These are phyloP conservation scores for Hormaphis cornu DNA, from an alignment of 1,140 invertebrate species.

Conservation along the genomic window DNA sequence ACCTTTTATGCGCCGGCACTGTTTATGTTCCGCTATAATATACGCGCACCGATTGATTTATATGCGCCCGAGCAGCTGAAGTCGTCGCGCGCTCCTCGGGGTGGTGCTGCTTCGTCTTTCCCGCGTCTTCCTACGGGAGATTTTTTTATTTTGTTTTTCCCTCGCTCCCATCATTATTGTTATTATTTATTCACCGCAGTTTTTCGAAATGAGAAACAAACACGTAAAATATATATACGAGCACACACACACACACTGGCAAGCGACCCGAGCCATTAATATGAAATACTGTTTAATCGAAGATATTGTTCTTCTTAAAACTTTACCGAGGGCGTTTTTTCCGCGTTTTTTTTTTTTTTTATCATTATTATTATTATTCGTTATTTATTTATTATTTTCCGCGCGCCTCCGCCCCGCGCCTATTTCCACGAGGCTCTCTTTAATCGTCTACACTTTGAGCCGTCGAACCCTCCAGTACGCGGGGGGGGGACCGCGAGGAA, in stretches of 20 bases:
- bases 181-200: constrained; percentile 33
- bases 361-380: constrained; percentile 31
- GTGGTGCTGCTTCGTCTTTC: no score
- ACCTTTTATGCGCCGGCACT: constrained; percentile 19
- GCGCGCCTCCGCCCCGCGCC: not conserved
- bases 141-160: not conserved
- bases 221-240: constrained; percentile 10
- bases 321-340: constrained; percentile 31
- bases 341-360: constrained; percentile 24
- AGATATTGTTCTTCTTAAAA: constrained; percentile 33
- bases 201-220: constrained; percentile 30
- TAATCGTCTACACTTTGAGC: constrained; percentile 33
- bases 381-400: constrained; percentile 32
- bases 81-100: constrained; percentile 27
- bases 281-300: constrained; percentile 33
- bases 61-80: constrained; percentile 24
- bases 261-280: constrained; percentile 29
- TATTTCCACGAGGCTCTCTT: constrained; percentile 8
- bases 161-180: constrained; percentile 26
- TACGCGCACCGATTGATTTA: constrained; percentile 26
- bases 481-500: not conserved
- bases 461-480: constrained; percentile 21
- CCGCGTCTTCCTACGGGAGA: constrained; percentile 10
- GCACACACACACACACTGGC: not conserved
- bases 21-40: constrained; percentile 31